Base-by-base conservation (phyloP, 2,113 vertebrate genomes). In the Pachypanchax playfairii region DNA sequence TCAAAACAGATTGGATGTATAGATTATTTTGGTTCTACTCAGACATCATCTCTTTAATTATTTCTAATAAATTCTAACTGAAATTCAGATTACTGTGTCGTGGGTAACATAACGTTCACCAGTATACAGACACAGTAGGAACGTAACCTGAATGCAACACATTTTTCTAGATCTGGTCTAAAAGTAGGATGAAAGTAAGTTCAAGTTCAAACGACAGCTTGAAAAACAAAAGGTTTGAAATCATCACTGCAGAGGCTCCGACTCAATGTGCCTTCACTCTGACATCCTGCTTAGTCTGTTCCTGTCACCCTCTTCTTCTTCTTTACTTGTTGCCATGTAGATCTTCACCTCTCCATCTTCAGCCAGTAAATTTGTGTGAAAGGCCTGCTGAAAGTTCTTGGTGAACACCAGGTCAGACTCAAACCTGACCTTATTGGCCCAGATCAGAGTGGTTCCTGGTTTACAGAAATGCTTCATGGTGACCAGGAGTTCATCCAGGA, bases 381-480 rank as follows among this genome's bases (percentile, higher is more conserved):
- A 95, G 11, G 87, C 36, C 33, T 75, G 74, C 62, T 90, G 64
- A 36, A 98, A 88, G 71, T 90, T 91, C 55, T 94, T 86, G 0
- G 90, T 84, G 80, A 98, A 98, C 13, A 88, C 89, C 0, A 93
- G 90, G 69, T 98, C 96, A 0, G 88, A 78, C 51, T 78, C 92
- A 79, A 94, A 92, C 52, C 95, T 85, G 79, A 96, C 89, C 87
- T 96, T 99, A 84, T 98, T 97, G 61, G 96, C 93, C 96, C 95
- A 97, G 38, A 99, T 85, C 69, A 99, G 14, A 14, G 90, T 89
- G 0, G 95, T 96, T 49, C 94, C 94, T 0, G 92, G 92, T 69
- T 82, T 91, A 56, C 94, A 95, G 26, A 99, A 94, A 72, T 98
- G 71, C 1, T 36, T 85, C 93, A 99, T 95, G 51, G 96, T 96